Conservation (phyloP, 2,113 vertebrate genomes). For the Montifringilla adamsi region DNA sequence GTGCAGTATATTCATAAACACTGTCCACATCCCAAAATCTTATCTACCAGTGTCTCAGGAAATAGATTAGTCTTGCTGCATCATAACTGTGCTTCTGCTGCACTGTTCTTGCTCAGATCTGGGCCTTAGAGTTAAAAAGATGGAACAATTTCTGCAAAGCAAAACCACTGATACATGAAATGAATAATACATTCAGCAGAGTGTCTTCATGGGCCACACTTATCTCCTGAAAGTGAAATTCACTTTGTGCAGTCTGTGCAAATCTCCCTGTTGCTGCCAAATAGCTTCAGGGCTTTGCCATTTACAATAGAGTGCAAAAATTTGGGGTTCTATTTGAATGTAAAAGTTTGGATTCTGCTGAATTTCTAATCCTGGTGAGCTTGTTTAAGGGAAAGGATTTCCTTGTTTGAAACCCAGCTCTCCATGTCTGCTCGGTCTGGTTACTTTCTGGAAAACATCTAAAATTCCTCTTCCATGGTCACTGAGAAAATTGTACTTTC, state of each 20-base stretch:
- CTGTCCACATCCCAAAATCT: background rate
- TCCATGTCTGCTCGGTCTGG: background rate
- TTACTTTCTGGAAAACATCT: background rate
- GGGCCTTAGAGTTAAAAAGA: background rate
- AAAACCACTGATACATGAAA: background rate
- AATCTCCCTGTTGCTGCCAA: background rate
- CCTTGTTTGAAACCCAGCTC: background rate
- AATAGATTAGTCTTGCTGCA: background rate
- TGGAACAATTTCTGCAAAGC: background rate
- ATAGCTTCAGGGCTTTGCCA: background rate
- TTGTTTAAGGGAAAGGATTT: background rate
- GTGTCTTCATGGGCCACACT: background rate
- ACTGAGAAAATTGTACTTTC: background rate
- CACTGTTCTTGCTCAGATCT: background rate
- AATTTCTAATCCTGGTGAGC: background rate
- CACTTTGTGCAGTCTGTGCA: background rate
- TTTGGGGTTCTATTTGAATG: background rate
- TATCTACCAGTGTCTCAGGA: background rate
- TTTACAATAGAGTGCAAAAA: background rate
- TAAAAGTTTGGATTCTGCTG: background rate
- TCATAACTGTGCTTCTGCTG: background rate
- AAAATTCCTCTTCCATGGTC: background rate
- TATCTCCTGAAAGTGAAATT: background rate
- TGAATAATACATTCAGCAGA: accelerated
- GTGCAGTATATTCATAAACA: background rate